phyloP scores from a whole-genome alignment of 2,888 invertebrate genomes.

The Lysandra bellargus region DNA sequence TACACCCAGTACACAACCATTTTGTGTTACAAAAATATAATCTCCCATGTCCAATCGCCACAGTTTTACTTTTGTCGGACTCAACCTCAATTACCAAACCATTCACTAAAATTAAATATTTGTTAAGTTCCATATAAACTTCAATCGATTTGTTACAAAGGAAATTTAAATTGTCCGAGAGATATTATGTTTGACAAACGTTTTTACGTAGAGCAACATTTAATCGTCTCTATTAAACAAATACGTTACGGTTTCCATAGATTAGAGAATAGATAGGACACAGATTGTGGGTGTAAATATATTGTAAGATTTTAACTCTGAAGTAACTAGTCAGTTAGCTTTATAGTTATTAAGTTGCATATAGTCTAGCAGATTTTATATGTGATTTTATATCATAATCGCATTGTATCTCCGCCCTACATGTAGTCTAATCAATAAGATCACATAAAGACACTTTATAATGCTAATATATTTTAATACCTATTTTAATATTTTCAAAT shows the following conservation, averaged over 20 bases:
- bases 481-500: too few relatives aligned
- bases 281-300: not conserved
- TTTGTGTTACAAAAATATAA: not conserved
- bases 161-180: constrained; percentile 63
- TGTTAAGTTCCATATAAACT: constrained; percentile 73
- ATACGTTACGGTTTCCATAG: not conserved
- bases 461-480: too few relatives aligned
- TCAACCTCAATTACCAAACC: constrained; percentile 56
- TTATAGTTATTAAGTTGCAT: too few relatives aligned
- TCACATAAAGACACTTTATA: too few relatives aligned
- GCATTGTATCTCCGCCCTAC: too few relatives aligned
- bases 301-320: too few relatives aligned
- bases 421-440: too few relatives aligned
- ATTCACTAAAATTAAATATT: constrained; percentile 77
- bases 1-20: not conserved
- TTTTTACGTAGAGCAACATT: constrained; percentile 33
- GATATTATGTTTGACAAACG: constrained; percentile 35
- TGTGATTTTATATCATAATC: too few relatives aligned
- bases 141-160: constrained; percentile 71
- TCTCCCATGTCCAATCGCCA: not conserved
- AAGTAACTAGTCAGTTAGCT: too few relatives aligned
- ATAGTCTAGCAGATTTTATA: too few relatives aligned
- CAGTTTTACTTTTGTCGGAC: constrained; percentile 2
- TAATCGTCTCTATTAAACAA: constrained; percentile 29
- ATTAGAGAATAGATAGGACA: not conserved